These are phyloP conservation scores for Corythornis vintsioides DNA, from an alignment of 2,113 vertebrate species.

Conservation along the genomic window DNA sequence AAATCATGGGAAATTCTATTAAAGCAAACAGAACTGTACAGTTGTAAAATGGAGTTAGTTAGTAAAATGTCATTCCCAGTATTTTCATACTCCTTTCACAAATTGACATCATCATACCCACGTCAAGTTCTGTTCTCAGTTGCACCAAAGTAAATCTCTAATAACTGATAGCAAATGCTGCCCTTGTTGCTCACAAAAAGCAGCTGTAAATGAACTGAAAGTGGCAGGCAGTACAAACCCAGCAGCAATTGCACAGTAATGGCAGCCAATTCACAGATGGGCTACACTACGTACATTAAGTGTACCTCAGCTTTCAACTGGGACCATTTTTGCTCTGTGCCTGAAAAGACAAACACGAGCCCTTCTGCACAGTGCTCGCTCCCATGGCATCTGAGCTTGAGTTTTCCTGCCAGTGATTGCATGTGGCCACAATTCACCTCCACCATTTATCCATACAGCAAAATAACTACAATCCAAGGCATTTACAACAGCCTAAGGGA, in stretches of 20 bases:
- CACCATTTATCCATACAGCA: background rate
- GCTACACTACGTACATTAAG: background rate
- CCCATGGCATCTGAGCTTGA: background rate
- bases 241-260: background rate
- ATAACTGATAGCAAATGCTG: background rate
- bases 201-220: background rate
- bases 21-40: background rate
- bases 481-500: background rate
- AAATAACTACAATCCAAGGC: background rate
- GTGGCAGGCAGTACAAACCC: background rate
- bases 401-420: background rate
- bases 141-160: background rate
- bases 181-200: background rate
- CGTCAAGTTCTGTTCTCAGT: background rate
- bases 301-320: background rate
- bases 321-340: background rate
- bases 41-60: background rate
- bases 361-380: background rate
- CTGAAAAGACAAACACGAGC: background rate
- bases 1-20: background rate
- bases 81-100: background rate
- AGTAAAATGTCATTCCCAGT: background rate
- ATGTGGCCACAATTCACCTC: accelerated
- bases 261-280: background rate
- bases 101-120: background rate